Evolutionary conservation across 2,113 vertebrate species (phyloP), one percentile per base, ranked within the genome.

Genomic region (Clarias macrocephalus): DNA sequence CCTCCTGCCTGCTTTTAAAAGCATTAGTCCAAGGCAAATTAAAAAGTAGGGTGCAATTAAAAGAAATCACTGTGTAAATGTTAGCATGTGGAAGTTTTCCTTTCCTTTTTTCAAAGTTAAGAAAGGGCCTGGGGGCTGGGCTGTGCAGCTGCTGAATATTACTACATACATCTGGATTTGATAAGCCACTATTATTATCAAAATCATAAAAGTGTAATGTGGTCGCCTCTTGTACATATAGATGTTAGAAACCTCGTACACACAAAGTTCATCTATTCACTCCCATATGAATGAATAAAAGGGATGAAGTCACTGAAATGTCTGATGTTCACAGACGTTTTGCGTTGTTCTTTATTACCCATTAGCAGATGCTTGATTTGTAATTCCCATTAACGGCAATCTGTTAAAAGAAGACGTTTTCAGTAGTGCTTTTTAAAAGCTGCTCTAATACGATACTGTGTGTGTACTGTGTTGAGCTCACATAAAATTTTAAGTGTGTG

Each of bases 61-160:
- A 95, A 95, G 93, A 95, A 95, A 95, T 95, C 94, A 94, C 94
- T 94, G 94, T 95, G 94, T 96, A 96, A 96, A 95, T 96, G 95
- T 95, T 96, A 95, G 94, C 95, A 96, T 96, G 95, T 96, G 95
- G 95, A 95, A 92, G 94, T 94, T 94, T 68, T 83, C 79, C 80
- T 72, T 90, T 90, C 89, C 91, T 93, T 91, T 88, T 89, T 90
- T 91, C 87, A 92, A 94, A 89, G 94, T 95, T 94, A 96, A 94
- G 94, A 93, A 93, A 93, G 54, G 91, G 91, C 94, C 93, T 81
- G 89, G 91, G 92, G 95, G 93, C 92, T 91, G 88, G 89, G 91
- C 86, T 73, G 86, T 42, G 85, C 94, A 95, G 95, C 95, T 95
- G 95, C 93, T 88, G 91, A 92, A 93, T 95, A 95, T 95, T 95